Evolutionary conservation across 2,113 vertebrate genomes (phyloP).

Genomic region (Drymodes brunneopygia): DNA sequence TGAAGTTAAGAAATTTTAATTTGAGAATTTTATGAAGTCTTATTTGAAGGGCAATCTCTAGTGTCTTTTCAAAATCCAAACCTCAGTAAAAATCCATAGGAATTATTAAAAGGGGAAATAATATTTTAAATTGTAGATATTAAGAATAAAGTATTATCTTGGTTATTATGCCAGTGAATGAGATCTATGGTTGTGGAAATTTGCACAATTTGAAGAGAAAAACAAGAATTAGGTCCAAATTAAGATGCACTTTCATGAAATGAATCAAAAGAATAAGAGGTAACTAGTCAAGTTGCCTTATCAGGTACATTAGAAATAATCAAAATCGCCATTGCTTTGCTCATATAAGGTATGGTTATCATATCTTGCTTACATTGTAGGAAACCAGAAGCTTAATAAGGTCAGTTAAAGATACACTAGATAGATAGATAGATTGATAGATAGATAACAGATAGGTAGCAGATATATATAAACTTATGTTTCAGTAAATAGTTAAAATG

Average conservation of each 20-base stretch:
- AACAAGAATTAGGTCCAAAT: neutral
- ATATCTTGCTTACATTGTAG: neutral
- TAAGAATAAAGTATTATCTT: neutral
- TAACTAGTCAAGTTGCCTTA: neutral
- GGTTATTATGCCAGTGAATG: neutral
- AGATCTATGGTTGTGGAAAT: neutral
- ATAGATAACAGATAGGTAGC: neutral
- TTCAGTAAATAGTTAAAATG: neutral
- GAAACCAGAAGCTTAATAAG: neutral
- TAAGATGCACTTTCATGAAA: neutral
- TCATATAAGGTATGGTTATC: neutral
- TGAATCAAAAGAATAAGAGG: neutral
- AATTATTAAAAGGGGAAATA: neutral
- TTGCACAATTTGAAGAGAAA: neutral
- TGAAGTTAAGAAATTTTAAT: neutral
- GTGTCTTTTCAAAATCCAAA: neutral
- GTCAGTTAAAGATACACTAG: neutral
- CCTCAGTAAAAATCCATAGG: neutral
- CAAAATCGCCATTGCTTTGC: neutral
- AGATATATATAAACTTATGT: neutral
- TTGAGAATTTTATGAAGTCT: neutral
- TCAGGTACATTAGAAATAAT: neutral
- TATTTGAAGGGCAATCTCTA: neutral
- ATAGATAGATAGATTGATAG: neutral
- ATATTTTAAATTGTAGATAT: neutral